Base-by-base conservation (phyloP, 2,797 vertebrate genomes). In the Tragelaphus oryx region DNA sequence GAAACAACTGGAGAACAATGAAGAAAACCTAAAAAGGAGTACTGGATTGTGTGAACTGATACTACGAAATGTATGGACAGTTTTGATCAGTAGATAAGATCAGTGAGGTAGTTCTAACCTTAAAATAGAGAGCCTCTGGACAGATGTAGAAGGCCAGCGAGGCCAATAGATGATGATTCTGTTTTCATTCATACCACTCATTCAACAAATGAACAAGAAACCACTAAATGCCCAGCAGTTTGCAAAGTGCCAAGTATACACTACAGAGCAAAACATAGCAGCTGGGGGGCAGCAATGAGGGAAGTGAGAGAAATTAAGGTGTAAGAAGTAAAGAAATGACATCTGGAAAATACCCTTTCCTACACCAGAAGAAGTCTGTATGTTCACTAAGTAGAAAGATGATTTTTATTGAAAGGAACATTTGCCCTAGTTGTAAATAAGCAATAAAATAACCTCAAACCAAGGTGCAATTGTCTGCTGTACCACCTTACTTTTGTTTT, bases 401-500 rank as follows among this genome's bases (percentile, higher is more conserved):
- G 9, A 81, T 57, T 28, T 13, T 28, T 91, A 33, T 16, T 91
- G 22, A 87, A 87, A 93, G 84, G 60, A 92, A 18, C 12, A 74
- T 71, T 91, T 88, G 30, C 87, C 54, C 33, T 87, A 83, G 81
- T 65, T 91, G 6, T 79, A 91, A 96, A 94, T 48, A 96, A 93
- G 55, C 46, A 95, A 86, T 54, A 89, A 78, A 71, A 94, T 78
- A 89, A 54, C 4, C 54, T 92, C 48, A 91, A 84, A 79, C 54
- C 30, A 46, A 86, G n/a, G 22, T 33, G 37, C 12, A 80, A 71
- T 50, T 48, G 90, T 85, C 65, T 88, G 92, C 74, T n/a, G 80
- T 81, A 57, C 14, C 8, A 79, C 17, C 50, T 86, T 28, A n/a
- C 6, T 74, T 48, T 44, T 14, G 48, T 89, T 87, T 85, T 89